Conservation (phyloP, 2,797 vertebrate species). For the Poeciliopsis presidionis region DNA sequence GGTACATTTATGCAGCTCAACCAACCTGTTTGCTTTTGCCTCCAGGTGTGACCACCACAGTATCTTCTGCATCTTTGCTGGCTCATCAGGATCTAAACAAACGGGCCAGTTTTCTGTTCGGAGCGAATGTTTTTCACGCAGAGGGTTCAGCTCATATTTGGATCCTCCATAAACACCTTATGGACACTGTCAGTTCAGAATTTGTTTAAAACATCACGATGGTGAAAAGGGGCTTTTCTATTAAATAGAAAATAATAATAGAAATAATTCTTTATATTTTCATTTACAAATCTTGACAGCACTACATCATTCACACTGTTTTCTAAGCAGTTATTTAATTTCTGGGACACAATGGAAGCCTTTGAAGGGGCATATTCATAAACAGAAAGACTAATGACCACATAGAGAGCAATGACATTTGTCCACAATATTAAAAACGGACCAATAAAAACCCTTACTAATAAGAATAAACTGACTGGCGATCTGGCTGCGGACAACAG, state of each 20-base stretch:
- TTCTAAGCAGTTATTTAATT: not conserved
- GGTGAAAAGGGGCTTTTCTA: not conserved
- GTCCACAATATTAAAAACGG: not conserved
- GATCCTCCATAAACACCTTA: not conserved
- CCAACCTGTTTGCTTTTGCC: constrained; percentile 47
- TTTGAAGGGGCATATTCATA: not conserved
- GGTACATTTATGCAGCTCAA: constrained; percentile 3
- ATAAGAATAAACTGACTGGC: not conserved
- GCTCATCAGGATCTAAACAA: constrained; percentile 55
- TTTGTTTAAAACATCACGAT: not conserved
- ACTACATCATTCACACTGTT: not conserved
- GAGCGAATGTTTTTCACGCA: constrained; percentile 44
- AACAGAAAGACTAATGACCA: not conserved
- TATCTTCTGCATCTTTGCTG: constrained; percentile 67
- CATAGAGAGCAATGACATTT: not conserved
- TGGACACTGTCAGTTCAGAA: not conserved
- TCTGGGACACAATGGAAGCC: not conserved
- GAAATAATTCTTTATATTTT: not conserved
- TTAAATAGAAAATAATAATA: not conserved
- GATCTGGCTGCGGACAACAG: not conserved
- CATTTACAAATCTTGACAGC: not conserved
- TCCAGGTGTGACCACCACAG: constrained; percentile 46
- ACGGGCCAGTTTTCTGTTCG: constrained; percentile 34
- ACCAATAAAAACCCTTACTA: not conserved
- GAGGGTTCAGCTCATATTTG: constrained; percentile 37